These are phyloP conservation scores for Mesocentrotus franciscanus DNA, from an alignment of 53 echinoderm and acorn worm genomes.

Conservation along the genomic window DNA sequence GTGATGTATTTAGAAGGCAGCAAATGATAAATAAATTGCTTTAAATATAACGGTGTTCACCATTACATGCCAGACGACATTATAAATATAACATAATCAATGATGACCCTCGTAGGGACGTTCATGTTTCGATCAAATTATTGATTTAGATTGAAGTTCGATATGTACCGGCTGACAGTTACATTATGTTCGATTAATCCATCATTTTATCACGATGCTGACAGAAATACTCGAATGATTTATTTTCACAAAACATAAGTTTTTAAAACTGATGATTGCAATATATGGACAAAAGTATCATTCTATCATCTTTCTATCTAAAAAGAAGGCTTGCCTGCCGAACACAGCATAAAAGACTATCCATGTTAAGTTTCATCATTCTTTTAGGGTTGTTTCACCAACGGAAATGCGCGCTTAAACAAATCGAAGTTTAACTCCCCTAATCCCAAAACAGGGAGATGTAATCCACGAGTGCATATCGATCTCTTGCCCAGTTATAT, in stretches of 20 bases:
- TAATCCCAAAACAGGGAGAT: constrained; percentile 1
- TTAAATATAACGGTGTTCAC: not conserved
- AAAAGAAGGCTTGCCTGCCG: not conserved
- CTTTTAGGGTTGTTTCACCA: not conserved
- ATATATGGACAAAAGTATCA: not conserved
- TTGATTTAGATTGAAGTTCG: constrained; percentile 36
- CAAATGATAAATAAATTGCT: not conserved
- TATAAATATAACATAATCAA: not conserved
- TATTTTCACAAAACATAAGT: not conserved
- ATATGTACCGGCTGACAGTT: constrained; percentile 49
- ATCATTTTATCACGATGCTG: not conserved
- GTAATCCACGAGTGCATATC: constrained; percentile 37
- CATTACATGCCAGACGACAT: not conserved
- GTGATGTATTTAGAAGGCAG: not conserved
- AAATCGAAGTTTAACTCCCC: constrained; percentile 55
- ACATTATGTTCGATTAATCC: not conserved
- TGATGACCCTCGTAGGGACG: not conserved
- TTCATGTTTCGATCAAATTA: constrained; percentile 25
- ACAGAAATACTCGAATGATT: not conserved
- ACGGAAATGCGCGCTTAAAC: constrained; percentile 52
- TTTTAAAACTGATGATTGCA: not conserved
- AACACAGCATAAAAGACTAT: not conserved
- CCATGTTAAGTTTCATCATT: not conserved
- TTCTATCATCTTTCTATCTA: not conserved
- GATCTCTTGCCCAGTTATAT: constrained; percentile 60